phyloP scores from a whole-genome alignment of 2,888 invertebrate genomes.

The Malachius bipustulatus region DNA sequence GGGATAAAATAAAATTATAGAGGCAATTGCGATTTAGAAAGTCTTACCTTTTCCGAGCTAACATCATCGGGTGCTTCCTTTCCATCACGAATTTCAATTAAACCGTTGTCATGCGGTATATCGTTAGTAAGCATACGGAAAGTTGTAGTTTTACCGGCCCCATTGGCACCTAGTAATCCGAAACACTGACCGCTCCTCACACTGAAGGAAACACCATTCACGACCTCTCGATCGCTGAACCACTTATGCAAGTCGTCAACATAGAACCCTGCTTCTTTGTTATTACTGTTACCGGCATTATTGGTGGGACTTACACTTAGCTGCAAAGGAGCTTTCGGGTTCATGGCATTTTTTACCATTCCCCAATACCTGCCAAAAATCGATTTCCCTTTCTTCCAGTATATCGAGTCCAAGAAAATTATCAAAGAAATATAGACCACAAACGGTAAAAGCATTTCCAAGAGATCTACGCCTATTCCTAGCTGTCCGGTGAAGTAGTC shows the following conservation, averaged over 20 bases:
- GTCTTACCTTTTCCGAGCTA: neutral
- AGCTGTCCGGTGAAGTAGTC: conserved; percentile 19
- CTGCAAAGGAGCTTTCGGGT: conserved; percentile 1
- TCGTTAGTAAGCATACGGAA: conserved; percentile 75
- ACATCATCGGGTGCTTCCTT: conserved; percentile 13
- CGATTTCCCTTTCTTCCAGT: neutral
- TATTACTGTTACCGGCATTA: conserved; percentile 3
- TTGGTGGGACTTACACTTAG: neutral
- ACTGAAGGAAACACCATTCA: conserved; percentile 49
- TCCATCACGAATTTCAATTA: no score
- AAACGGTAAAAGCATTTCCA: neutral
- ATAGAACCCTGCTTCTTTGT: conserved; percentile 15
- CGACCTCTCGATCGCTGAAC: conserved; percentile 37
- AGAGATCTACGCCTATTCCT: conserved; percentile 17
- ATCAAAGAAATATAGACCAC: neutral
- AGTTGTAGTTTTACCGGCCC: conserved; percentile 76
- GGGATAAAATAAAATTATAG: conserved; percentile 6
- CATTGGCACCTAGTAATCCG: conserved; percentile 75
- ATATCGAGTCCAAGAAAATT: neutral
- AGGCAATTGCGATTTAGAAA: no score
- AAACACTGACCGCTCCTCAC: conserved; percentile 65
- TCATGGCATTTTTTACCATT: conserved; percentile 1
- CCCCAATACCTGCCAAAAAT: neutral
- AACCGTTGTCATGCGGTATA: conserved; percentile 34
- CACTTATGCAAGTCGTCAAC: conserved; percentile 22